Percentiles rank a stretch among this genome's conserved stretches.
Conservation (phyloP, 1,140 invertebrate genomes). For the Vollenhovia emeryi region DNA sequence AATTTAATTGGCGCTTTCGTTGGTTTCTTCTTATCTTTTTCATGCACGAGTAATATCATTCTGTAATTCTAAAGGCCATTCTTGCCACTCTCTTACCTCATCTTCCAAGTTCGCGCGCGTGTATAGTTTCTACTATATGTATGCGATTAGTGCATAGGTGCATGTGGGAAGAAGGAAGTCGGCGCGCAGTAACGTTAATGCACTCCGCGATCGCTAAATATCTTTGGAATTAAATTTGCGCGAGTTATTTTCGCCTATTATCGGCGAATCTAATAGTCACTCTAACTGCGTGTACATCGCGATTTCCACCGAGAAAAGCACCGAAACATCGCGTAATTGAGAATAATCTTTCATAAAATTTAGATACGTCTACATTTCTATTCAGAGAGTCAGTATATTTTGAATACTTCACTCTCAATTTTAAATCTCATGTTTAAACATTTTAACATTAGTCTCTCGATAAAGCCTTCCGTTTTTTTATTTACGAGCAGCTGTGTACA, state of each 20-base stretch:
- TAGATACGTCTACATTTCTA: background rate
- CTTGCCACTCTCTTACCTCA: conserved; percentile 3
- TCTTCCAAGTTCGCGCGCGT: conserved; percentile 28
- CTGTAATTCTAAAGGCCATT: background rate
- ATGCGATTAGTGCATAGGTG: conserved; percentile 45
- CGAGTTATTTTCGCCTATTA: conserved; percentile 48
- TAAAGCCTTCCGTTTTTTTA: background rate
- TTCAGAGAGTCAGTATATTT: background rate
- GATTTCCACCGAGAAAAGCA: conserved; percentile 1
- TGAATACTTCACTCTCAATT: background rate
- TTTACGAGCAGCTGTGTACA: background rate
- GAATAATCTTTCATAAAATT: background rate
- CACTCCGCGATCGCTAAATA: conserved; percentile 28
- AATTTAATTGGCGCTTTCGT: background rate
- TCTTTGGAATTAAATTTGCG: conserved; percentile 38
- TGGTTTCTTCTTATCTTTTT: background rate
- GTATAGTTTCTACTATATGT: conserved; percentile 24
- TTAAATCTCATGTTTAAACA: background rate
- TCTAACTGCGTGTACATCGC: background rate
- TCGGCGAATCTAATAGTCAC: conserved; percentile 4
- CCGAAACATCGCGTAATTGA: background rate
- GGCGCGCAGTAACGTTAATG: conserved; percentile 12
- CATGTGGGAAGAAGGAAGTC: conserved; percentile 51
- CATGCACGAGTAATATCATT: background rate
- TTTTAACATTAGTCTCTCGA: background rate